phyloP scores from a whole-genome alignment of 2,888 invertebrate species.

The Orchesella flavescens region DNA sequence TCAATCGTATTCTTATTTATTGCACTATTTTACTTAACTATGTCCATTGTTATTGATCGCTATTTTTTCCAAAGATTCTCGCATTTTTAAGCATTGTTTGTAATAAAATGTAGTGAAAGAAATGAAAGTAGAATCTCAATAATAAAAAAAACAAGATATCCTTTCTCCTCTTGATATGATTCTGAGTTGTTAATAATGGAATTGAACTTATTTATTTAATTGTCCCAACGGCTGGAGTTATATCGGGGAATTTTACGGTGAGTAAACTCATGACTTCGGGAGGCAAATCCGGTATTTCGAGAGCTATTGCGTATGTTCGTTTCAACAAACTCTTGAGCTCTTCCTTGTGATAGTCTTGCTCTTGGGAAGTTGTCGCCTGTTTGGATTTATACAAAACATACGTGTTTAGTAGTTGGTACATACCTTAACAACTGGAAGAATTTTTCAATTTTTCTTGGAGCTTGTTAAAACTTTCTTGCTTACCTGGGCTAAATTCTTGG shows the following conservation, averaged over 20 bases:
- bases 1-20: too few relatives aligned
- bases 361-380: slow-evolving; percentile 62
- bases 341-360: slow-evolving; percentile 64
- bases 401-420: too few relatives aligned
- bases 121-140: too few relatives aligned
- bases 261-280: slow-evolving; percentile 53
- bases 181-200: too few relatives aligned
- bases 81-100: too few relatives aligned
- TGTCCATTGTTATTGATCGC: too few relatives aligned
- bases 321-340: slow-evolving; percentile 66
- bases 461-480: slow-evolving; percentile 1
- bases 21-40: too few relatives aligned
- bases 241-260: slow-evolving; percentile 44
- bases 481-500: slow-evolving; percentile 69
- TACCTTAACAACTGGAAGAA: too few relatives aligned
- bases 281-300: slow-evolving; percentile 66
- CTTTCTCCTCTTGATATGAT: too few relatives aligned
- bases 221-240: slow-evolving; percentile 40
- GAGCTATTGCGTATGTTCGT: slow-evolving; percentile 67
- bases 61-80: too few relatives aligned
- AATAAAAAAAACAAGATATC: too few relatives aligned
- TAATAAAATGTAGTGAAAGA: too few relatives aligned
- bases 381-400: slow-evolving; percentile 15
- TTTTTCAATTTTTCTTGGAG: not conserved
- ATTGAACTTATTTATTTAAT: not conserved